Base-by-base conservation (phyloP, 2,888 invertebrate species). In the Eugnorisma glareosa region DNA sequence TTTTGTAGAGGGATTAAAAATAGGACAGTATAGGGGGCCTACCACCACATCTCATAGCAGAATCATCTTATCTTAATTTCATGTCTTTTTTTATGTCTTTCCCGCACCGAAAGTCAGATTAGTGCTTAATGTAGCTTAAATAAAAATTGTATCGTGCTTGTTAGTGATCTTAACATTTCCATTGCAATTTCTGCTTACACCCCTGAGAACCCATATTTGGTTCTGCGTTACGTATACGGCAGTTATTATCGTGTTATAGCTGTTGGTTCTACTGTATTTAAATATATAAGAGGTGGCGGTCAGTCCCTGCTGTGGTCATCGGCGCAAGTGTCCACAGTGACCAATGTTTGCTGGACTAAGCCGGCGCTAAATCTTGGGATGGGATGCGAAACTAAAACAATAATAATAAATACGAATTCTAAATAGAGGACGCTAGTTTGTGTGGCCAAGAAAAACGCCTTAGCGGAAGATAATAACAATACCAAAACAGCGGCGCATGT, bases 331-430 rank as follows among this genome's bases (percentile, higher is more conserved):
- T 59, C 40, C n/a, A n/a, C 40, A n/a, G 63, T 5, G 37, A 4
- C 66, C 70, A 75, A 67, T 83, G 80, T 89, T 83, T 81, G 71
- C 64, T 73, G 45, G 71, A 75, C 82, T 86, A 89, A 86, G 83
- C 82, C 73, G 75, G 75, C 69, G 86, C 82, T 88, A 88, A 88
- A 87, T 90, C 89, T 90, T 86, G 79, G 82, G 86, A 79, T 82
- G 82, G 83, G 81, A 79, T 82, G 79, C 76, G 81, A 87, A 91
- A 91, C 92, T 91, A 91, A 91, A 93, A 91, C 92, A 90, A 92
- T 92, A 87, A 89, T 91, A 91, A 91, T 91, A 91, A 93, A 93
- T 91, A 93, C 90, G 86, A 84, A 91, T 90, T 91, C 89, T 89
- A 91, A 92, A 92, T 92, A 91, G 88, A 90, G 88, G 86, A 88